These are phyloP conservation scores for Cherax quadricarinatus DNA, from an alignment of 1,140 invertebrate genomes.

Conservation along the genomic window DNA sequence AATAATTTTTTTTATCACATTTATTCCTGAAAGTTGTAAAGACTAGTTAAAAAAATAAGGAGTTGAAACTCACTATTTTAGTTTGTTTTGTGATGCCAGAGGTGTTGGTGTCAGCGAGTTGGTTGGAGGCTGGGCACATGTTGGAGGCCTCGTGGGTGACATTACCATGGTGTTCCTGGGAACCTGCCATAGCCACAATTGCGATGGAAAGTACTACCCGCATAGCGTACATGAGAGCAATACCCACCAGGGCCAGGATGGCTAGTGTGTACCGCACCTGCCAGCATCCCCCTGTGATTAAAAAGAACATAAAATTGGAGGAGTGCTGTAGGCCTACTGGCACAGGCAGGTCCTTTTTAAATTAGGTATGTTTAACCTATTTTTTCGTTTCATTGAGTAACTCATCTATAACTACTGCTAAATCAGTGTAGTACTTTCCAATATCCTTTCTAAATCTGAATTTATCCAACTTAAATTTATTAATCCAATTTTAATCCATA, in stretches of 20 bases:
- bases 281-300: slow-evolving; percentile 32
- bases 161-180: not conserved
- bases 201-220: slow-evolving; percentile 57
- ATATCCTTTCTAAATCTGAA: too few species aligned
- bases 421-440: too few species aligned
- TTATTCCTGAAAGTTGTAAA: too few species aligned
- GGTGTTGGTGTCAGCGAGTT: not conserved
- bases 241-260: slow-evolving; percentile 38
- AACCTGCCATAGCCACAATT: slow-evolving; percentile 57
- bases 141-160: not conserved
- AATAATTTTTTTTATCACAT: too few species aligned
- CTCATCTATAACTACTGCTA: too few species aligned
- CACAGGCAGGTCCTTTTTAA: not conserved
- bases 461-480: too few species aligned
- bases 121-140: not conserved
- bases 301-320: not conserved
- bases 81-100: not conserved
- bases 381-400: not conserved
- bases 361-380: not conserved
- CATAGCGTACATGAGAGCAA: slow-evolving; percentile 63
- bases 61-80: not conserved
- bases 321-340: not conserved
- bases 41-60: too few species aligned
- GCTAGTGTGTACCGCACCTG: slow-evolving; percentile 59
- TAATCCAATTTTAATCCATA: too few species aligned